Conservation (phyloP, 1,140 invertebrate species). For the Drosophila aff. region DNA sequence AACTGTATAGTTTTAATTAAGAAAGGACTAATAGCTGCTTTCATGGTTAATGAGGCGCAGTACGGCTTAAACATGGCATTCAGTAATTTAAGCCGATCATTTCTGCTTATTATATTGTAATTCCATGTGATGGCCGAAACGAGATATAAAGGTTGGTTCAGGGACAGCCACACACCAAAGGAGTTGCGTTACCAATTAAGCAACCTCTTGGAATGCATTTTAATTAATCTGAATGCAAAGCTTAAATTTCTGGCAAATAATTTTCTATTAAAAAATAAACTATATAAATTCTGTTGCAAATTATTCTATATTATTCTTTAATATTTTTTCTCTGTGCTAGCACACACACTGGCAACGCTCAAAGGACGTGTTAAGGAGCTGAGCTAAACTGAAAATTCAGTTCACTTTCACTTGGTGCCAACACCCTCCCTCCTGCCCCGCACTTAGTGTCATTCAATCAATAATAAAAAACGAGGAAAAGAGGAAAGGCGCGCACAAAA, state of each 20-base stretch:
- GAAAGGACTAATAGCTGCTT: neutral
- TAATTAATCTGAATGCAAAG: neutral
- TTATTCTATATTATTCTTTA: neutral
- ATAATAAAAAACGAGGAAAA: constrained; percentile 8
- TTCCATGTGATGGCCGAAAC: neutral
- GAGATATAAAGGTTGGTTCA: neutral
- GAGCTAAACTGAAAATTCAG: constrained; percentile 35
- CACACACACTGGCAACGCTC: constrained; percentile 12
- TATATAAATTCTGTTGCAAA: neutral
- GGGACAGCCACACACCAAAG: neutral
- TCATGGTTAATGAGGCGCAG: neutral
- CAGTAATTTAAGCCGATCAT: neutral
- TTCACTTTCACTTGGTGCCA: constrained; percentile 54
- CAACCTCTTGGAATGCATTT: neutral
- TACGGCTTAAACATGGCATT: neutral
- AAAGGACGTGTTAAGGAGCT: constrained; percentile 46
- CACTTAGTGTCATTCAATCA: constrained; percentile 15
- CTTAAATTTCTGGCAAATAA: neutral
- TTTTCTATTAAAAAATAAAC: neutral
- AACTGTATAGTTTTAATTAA: neutral
- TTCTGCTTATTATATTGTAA: neutral
- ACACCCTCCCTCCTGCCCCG: neutral
- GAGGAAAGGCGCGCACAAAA: neutral
- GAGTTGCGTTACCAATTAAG: neutral
- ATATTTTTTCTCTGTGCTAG: neutral